Evolutionary conservation across 2,888 invertebrate genomes (phyloP), one percentile per base, ranked within the genome.

Genomic region (Orthonychiurus folsomi): DNA sequence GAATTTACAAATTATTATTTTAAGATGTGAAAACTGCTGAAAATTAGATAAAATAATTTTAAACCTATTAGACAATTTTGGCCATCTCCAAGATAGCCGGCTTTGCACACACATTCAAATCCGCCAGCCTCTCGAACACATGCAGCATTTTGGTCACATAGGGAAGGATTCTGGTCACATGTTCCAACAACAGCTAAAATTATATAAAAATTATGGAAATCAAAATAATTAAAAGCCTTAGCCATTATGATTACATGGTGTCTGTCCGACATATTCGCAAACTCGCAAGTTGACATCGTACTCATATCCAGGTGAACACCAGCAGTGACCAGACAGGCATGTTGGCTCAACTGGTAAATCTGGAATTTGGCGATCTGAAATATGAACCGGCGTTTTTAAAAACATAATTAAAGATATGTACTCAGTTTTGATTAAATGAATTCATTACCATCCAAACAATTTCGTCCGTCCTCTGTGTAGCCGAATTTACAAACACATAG

Each of bases 71-170:
- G n/a, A 56, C 69, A 71, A 27, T 64, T 56, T 18, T 68, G 59
- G 23, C 90, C 91, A 73, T 89, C 86, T 2, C 90, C 90, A 59
- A 81, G 81, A 76, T 83, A 93, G 48, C 85, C 59, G n/a, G 81
- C 78, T 68, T 83, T 84, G 75, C 89, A 89, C 73, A 83, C 81
- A 74, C 88, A 89, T 53, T 84, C 81, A 3, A 87, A 86, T 73
- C 86, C 84, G 3, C 72, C 74, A 23, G 79, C 76, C 73, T 82
- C 85, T 24, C 74, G 73, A 18, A 85, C 76, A 75, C 95, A 95
- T 1, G 83, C 83, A 0, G 94, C 94, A 73, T 91, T 85, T 20
- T 79, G 75, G 73, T 91, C 87, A 75, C 95, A 95, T 71, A 90
- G 75, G 50, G 80, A 80, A 0, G 86, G 85, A 72, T 87, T 84